phyloP scores from a whole-genome alignment of 37 sponge, comb jelly and placozoan species.

The Axinella damicornis region DNA sequence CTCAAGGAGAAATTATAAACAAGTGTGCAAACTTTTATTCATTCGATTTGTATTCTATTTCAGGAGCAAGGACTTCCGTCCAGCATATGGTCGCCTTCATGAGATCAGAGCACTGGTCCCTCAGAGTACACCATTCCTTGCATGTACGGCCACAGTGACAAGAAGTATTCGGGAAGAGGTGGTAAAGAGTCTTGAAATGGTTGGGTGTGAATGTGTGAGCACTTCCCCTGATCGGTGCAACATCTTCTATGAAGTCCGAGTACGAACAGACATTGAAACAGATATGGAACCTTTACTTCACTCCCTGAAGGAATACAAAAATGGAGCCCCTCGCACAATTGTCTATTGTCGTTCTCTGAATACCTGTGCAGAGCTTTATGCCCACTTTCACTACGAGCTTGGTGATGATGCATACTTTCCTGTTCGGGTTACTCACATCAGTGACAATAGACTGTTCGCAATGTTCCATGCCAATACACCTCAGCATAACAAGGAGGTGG shows the following conservation, averaged over 20 bases:
- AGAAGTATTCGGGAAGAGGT: slow-evolving; percentile 3
- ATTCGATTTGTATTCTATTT: not conserved
- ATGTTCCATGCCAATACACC: slow-evolving; percentile 57
- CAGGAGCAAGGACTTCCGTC: slow-evolving; percentile 53
- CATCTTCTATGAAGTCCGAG: slow-evolving; percentile 37
- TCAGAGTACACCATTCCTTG: slow-evolving; percentile 7
- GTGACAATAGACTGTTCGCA: slow-evolving; percentile 53
- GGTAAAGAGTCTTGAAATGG: slow-evolving; percentile 14
- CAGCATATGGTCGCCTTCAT: slow-evolving; percentile 37
- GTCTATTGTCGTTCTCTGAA: slow-evolving; percentile 56
- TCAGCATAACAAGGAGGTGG: slow-evolving; percentile 35
- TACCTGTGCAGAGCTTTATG: slow-evolving; percentile 51
- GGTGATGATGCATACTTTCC: slow-evolving; percentile 46
- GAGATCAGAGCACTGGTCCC: slow-evolving; percentile 53
- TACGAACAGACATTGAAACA: slow-evolving; percentile 7
- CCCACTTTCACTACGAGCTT: slow-evolving; percentile 20
- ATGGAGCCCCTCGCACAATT: slow-evolving; percentile 28
- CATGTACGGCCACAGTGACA: slow-evolving; percentile 40
- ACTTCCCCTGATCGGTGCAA: slow-evolving; percentile 53
- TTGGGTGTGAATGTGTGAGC: not conserved
- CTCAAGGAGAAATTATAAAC: too few species aligned
- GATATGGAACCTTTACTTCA: slow-evolving; percentile 3
- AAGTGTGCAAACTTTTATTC: not conserved
- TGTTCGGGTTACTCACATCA: slow-evolving; percentile 30
- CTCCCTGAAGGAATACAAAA: slow-evolving; percentile 9